Percentiles rank a stretch among this genome's conserved stretches.
Evolutionary conservation across 2,113 vertebrate species (phyloP).

Genomic region (Rutilus rutilus): DNA sequence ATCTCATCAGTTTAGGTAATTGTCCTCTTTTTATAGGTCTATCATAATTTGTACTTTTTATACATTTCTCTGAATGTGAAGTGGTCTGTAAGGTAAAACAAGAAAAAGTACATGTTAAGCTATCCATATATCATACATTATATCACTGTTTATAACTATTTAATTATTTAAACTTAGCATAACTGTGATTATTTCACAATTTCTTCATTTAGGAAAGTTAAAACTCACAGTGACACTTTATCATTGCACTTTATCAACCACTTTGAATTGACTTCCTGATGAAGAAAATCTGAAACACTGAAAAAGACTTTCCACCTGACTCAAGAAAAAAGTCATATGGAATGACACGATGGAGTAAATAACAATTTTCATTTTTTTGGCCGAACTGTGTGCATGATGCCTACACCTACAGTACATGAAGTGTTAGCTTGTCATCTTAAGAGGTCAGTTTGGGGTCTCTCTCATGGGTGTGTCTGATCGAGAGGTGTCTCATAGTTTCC

Average conservation of each 20-base stretch:
- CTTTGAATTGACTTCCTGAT: not conserved
- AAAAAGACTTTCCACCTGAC: not conserved
- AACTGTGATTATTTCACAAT: not conserved
- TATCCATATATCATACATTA: no score
- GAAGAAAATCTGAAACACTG: not conserved
- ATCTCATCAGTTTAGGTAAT: not conserved
- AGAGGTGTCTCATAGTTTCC: constrained; percentile 26
- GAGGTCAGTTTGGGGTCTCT: not conserved
- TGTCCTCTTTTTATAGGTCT: not conserved
- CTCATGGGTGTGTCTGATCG: constrained; percentile 20
- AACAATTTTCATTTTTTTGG: not conserved
- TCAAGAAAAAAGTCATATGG: not conserved
- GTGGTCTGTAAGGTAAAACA: no score
- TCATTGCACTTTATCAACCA: not conserved
- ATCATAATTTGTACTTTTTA: not conserved
- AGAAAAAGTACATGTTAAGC: no score
- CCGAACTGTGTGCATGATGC: not conserved
- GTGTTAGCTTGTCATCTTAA: constrained; percentile 11
- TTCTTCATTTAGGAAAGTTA: not conserved
- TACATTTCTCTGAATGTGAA: not conserved
- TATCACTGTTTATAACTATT: not conserved
- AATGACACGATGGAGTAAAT: not conserved
- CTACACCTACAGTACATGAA: not conserved
- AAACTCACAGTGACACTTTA: not conserved
- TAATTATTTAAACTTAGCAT: not conserved